Percentiles rank a stretch among this genome's conserved stretches.
phyloP scores from a whole-genome alignment of 2,113 vertebrate species.

The Tamias sibiricus region DNA sequence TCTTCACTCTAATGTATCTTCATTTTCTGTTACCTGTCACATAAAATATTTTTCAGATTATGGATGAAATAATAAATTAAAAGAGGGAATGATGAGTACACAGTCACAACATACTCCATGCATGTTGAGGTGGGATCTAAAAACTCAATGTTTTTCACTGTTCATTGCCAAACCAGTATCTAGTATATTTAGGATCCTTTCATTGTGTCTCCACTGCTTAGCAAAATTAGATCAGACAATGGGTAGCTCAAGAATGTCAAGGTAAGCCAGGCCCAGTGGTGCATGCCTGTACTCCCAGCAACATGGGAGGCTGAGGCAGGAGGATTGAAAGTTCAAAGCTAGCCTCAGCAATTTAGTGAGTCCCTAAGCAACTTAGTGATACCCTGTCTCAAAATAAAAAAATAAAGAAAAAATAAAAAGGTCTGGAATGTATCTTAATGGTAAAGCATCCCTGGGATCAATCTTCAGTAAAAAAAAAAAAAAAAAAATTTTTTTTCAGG shows the following conservation, averaged over 20 bases:
- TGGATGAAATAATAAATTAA: neutral
- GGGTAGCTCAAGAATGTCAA: neutral
- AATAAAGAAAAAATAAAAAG: no score
- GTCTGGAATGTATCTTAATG: no score
- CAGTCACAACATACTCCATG: neutral
- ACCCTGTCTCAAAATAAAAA: no score
- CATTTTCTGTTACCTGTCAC: neutral
- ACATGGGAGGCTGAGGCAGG: no score
- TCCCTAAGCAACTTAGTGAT: no score
- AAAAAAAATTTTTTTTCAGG: neutral
- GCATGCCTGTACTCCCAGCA: no score
- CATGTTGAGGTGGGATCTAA: neutral
- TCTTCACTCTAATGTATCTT: neutral
- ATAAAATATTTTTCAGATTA: neutral
- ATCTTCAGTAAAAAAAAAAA: no score
- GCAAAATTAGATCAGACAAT: neutral
- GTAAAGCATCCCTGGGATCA: no score
- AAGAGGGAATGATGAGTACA: neutral
- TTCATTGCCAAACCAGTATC: neutral
- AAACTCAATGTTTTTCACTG: neutral
- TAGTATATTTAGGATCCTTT: neutral
- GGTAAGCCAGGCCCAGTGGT: no score
- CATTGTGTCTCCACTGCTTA: neutral
- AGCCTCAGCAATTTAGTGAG: no score
- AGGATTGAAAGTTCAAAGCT: no score